These are phyloP conservation scores for Carabus problematicus DNA, from an alignment of 2,888 invertebrate species.

Conservation along the genomic window DNA sequence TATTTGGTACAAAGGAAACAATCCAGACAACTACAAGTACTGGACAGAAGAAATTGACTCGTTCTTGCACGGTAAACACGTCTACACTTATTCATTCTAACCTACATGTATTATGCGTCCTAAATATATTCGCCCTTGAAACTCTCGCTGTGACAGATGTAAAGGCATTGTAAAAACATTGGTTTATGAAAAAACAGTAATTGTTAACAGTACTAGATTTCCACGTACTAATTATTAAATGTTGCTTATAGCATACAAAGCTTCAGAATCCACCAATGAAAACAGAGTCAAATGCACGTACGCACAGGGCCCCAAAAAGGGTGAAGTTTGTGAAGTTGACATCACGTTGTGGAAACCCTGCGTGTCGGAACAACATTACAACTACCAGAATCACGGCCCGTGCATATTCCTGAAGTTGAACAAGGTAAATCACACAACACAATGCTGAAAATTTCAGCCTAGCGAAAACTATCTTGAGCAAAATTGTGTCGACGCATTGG, in stretches of 20 bases:
- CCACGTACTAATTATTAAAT: constrained; percentile 5
- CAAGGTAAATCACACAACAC: constrained; percentile 68
- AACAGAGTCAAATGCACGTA: constrained; percentile 72
- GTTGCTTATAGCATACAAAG: constrained; percentile 23
- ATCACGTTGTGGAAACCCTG: constrained; percentile 78
- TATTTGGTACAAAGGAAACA: constrained; percentile 88
- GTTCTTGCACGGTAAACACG: constrained; percentile 77
- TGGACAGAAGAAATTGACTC: constrained; percentile 80
- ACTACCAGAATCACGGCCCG: constrained; percentile 85
- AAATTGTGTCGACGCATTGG: too few relatives aligned
- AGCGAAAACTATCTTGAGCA: too few relatives aligned
- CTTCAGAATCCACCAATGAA: constrained; percentile 56
- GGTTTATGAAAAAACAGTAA: not conserved
- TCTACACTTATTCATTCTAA: too few relatives aligned
- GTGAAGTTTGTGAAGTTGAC: constrained; percentile 85
- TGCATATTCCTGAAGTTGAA: constrained; percentile 97
- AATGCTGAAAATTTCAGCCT: too few relatives aligned
- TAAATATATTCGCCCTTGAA: not conserved
- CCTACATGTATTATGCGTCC: too few relatives aligned
- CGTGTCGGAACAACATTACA: constrained; percentile 79
- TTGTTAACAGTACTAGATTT: not conserved
- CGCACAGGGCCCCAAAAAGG: constrained; percentile 65
- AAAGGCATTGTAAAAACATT: not conserved
- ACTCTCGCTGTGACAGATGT: not conserved
- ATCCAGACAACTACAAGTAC: constrained; percentile 78